phyloP scores from a whole-genome alignment of 2,113 vertebrate species.

The Brachypteracias leptosomus region DNA sequence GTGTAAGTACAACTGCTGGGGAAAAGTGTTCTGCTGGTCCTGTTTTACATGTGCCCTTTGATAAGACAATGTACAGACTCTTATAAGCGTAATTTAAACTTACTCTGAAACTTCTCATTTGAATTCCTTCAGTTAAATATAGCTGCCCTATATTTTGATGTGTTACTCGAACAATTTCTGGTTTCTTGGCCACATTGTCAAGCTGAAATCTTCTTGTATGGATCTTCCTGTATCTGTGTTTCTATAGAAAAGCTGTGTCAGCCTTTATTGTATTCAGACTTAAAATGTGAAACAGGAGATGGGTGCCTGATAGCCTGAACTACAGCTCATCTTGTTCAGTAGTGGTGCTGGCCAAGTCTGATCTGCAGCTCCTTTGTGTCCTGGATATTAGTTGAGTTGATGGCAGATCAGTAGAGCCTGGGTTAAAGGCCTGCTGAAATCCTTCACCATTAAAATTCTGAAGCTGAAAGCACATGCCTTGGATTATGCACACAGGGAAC shows the following conservation, averaged over 20 bases:
- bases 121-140: neutral
- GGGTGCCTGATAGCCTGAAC: neutral
- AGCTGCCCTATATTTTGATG: neutral
- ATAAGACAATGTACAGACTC: neutral
- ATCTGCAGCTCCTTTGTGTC: neutral
- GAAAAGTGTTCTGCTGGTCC: neutral
- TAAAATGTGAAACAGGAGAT: neutral
- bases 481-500: neutral
- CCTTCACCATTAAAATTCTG: neutral
- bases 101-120: neutral
- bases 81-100: neutral
- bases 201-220: neutral
- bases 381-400: neutral
- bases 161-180: neutral
- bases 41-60: neutral
- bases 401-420: neutral
- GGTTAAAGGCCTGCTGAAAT: neutral
- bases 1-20: constrained; percentile 80
- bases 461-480: neutral
- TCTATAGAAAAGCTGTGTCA: neutral
- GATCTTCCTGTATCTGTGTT: neutral
- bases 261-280: neutral
- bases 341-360: neutral
- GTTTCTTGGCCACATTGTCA: neutral
- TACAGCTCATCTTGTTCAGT: neutral